Percentiles rank a stretch among this genome's conserved stretches.
Evolutionary conservation across 2,113 vertebrate genomes (phyloP).

Genomic region (Takifugu flavidus): DNA sequence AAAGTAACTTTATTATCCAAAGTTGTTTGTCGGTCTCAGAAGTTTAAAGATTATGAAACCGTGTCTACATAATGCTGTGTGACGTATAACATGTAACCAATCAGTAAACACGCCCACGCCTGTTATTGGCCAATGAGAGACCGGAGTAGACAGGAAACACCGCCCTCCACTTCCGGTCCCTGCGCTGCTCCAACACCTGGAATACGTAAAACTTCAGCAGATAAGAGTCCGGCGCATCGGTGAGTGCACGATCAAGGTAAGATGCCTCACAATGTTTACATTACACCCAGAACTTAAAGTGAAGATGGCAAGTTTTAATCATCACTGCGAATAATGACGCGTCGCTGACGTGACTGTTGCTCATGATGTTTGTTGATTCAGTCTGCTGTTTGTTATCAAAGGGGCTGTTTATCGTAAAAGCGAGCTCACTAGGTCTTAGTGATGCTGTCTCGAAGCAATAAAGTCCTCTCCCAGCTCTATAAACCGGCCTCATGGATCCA

Average conservation of each 20-base stretch:
- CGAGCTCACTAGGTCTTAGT: conserved; percentile 8
- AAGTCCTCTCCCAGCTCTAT: conserved; percentile 41
- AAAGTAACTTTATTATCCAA: too few species aligned
- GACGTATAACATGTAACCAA: conserved; percentile 2
- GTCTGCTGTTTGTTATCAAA: conserved; percentile 5
- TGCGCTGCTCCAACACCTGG: conserved; percentile 21
- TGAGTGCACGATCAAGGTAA: not conserved
- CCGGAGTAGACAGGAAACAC: conserved; percentile 1
- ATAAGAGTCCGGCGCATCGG: too few species aligned
- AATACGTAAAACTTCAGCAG: too few species aligned
- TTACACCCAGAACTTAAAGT: too few species aligned
- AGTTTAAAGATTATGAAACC: too few species aligned
- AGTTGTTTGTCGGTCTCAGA: too few species aligned
- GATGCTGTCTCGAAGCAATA: conserved; percentile 54
- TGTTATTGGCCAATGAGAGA: conserved; percentile 2
- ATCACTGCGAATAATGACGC: too few species aligned
- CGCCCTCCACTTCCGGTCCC: conserved; percentile 12
- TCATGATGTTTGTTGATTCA: not conserved
- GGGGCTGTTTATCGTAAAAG: conserved; percentile 1
- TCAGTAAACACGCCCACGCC: conserved; percentile 20
- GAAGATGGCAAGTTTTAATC: too few species aligned
- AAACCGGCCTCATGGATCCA: conserved; percentile 27
- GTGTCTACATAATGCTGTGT: too few species aligned
- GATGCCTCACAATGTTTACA: too few species aligned
- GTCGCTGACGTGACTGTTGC: too few species aligned